Evolutionary conservation across 1,140 invertebrate species (phyloP).

Genomic region (Formica exsecta): DNA sequence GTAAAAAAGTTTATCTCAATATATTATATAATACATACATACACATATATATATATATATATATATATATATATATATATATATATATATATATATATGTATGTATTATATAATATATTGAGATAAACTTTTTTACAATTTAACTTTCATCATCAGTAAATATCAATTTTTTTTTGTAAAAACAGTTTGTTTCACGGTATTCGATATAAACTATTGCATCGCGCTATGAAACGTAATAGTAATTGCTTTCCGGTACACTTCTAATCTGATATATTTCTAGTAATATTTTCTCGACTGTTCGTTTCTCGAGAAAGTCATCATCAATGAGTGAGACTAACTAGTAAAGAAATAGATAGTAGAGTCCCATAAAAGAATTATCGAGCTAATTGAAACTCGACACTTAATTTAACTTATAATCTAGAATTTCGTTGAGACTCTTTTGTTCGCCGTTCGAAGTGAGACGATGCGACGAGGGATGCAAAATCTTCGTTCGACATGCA

Average conservation of each 20-base stretch:
- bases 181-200: too few species aligned
- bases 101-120: too few species aligned
- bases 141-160: too few species aligned
- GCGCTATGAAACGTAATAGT: not conserved
- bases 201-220: not conserved
- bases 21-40: too few species aligned
- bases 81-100: too few species aligned
- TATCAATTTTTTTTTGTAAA: too few species aligned
- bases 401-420: slow-evolving; percentile 74
- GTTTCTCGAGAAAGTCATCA: slow-evolving; percentile 4
- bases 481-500: slow-evolving; percentile 20
- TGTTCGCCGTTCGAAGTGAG: not conserved
- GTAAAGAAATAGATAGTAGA: slow-evolving; percentile 31
- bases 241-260: not conserved
- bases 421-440: slow-evolving; percentile 50
- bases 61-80: too few species aligned
- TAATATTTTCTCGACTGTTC: not conserved
- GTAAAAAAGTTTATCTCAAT: too few species aligned
- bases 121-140: too few species aligned
- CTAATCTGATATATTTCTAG: not conserved
- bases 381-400: slow-evolving; percentile 70
- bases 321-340: not conserved
- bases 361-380: slow-evolving; percentile 60
- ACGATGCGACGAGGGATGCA: not conserved
- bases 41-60: too few species aligned